Conservation (phyloP, 2,888 invertebrate species). For the Pomacea canaliculata region DNA sequence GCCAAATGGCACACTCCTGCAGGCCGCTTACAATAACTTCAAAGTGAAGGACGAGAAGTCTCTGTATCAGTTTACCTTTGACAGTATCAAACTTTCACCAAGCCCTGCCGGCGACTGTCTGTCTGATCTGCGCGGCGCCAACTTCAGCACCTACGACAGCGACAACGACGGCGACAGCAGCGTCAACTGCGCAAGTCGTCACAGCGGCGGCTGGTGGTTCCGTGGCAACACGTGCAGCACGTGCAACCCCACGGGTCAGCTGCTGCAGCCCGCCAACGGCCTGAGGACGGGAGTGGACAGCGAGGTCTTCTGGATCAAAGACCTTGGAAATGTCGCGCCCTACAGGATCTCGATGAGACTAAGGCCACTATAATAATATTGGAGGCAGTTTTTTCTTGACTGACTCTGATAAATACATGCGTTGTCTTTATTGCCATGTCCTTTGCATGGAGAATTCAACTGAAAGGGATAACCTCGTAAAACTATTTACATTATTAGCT, state of each 20-base stretch:
- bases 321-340: background rate
- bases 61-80: no score
- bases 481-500: no score
- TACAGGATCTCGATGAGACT: background rate
- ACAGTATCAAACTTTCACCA: no score
- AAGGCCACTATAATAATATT: no score
- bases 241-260: constrained; percentile 12
- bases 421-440: no score
- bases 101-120: constrained; percentile 17
- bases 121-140: background rate
- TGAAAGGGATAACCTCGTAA: no score
- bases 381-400: no score
- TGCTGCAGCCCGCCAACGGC: constrained; percentile 4
- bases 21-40: no score
- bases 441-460: no score
- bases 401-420: no score
- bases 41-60: no score
- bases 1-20: no score
- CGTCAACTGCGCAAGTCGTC: constrained; percentile 15
- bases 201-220: constrained; percentile 26
- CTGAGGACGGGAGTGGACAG: background rate
- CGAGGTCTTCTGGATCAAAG: constrained; percentile 8
- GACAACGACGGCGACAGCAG: constrained; percentile 10
- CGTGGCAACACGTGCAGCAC: background rate
- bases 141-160: constrained; percentile 21